Evolutionary conservation across 2,113 vertebrate genomes (phyloP).

Genomic region (Perca fluviatilis): DNA sequence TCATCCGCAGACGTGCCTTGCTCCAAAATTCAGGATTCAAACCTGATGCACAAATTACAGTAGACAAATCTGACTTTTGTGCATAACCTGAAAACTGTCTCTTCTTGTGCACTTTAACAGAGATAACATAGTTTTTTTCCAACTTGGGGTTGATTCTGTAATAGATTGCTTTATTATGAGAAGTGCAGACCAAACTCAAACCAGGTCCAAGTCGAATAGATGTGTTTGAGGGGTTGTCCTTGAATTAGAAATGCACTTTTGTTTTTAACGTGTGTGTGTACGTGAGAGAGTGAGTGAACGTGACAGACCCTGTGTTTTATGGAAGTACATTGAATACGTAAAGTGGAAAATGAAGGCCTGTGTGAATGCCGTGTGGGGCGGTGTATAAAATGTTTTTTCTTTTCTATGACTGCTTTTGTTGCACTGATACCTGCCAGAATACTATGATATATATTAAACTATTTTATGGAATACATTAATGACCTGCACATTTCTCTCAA

Average conservation of each 20-base stretch:
- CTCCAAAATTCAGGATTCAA: constrained; percentile 62
- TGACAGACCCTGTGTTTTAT: constrained; percentile 31
- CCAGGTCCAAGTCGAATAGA: constrained; percentile 55
- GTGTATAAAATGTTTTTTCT: constrained; percentile 59
- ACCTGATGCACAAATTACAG: constrained; percentile 62
- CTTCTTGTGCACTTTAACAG: constrained; percentile 69
- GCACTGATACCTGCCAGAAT: constrained; percentile 83
- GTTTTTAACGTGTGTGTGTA: constrained; percentile 40
- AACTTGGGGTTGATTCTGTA: not conserved
- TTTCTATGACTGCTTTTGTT: constrained; percentile 78
- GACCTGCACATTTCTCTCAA: constrained; percentile 76
- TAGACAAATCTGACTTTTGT: constrained; percentile 49
- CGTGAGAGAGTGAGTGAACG: not conserved
- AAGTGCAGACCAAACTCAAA: constrained; percentile 79
- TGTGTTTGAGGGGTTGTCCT: constrained; percentile 40
- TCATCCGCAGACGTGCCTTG: constrained; percentile 79
- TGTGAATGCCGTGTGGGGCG: constrained; percentile 55
- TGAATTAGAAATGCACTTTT: constrained; percentile 78
- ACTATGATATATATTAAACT: constrained; percentile 77
- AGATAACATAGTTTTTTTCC: constrained; percentile 16
- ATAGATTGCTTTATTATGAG: constrained; percentile 15
- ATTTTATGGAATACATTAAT: constrained; percentile 73
- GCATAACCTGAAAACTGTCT: constrained; percentile 38
- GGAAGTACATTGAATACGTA: constrained; percentile 40
- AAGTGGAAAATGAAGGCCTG: constrained; percentile 64